phyloP scores from a whole-genome alignment of 2,797 vertebrate species.

The Neomorphus geoffroyi region DNA sequence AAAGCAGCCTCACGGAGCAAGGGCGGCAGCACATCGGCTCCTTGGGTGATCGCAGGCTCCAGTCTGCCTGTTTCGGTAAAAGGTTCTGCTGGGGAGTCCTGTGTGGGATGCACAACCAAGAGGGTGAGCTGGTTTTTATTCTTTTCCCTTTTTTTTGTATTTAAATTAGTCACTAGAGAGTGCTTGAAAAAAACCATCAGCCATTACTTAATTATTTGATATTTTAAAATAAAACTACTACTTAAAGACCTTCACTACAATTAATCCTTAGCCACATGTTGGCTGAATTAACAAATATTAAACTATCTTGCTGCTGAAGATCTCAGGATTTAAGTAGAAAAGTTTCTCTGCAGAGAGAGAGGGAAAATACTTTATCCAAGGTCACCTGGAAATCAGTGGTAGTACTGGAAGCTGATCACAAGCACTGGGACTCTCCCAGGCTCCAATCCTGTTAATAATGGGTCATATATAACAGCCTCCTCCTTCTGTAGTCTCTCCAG shows the following conservation, averaged over 20 bases:
- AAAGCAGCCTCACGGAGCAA: rapidly evolving
- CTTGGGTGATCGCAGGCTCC: background rate
- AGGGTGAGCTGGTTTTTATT: background rate
- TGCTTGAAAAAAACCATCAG: background rate
- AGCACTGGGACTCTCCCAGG: background rate
- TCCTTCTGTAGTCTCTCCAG: background rate
- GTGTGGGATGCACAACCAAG: background rate
- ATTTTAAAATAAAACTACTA: background rate
- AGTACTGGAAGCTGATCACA: background rate
- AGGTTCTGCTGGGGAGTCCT: background rate
- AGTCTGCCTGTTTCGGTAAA: background rate
- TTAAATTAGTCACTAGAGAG: background rate
- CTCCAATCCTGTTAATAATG: background rate
- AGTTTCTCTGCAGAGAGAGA: background rate
- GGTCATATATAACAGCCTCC: rapidly evolving
- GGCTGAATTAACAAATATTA: background rate
- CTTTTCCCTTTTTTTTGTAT: background rate
- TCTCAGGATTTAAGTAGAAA: background rate
- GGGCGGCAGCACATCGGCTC: background rate
- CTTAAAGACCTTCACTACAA: background rate
- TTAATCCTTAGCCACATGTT: background rate
- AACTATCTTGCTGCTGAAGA: background rate
- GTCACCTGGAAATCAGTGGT: background rate
- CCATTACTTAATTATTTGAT: too few species aligned
- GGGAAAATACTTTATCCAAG: background rate